Percentiles rank a stretch among this genome's conserved stretches.
phyloP scores from a whole-genome alignment of 2,888 invertebrate species.

The Dryobotodes eremita region DNA sequence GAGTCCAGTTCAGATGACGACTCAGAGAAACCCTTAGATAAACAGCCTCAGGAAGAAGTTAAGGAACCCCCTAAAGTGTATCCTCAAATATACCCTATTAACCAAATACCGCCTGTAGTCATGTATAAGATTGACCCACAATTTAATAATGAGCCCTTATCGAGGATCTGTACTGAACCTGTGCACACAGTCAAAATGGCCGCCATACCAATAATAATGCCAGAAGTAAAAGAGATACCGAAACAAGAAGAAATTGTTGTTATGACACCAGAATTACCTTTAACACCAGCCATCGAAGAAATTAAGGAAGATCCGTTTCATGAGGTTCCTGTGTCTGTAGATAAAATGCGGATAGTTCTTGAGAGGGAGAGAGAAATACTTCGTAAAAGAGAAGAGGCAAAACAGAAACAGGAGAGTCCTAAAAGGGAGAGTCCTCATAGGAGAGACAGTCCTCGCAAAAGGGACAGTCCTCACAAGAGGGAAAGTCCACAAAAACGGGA shows the following conservation, averaged over 20 bases:
- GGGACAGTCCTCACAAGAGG: constrained; percentile 66
- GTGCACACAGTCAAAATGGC: constrained; percentile 20
- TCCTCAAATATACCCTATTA: constrained; percentile 65
- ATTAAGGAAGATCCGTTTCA: constrained; percentile 49
- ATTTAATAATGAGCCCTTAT: constrained; percentile 73
- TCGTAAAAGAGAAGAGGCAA: constrained; percentile 64
- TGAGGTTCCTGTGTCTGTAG: constrained; percentile 33
- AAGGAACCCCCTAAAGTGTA: constrained; percentile 66
- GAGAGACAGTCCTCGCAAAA: constrained; percentile 66
- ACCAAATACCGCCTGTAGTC: constrained; percentile 77
- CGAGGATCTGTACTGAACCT: constrained; percentile 72
- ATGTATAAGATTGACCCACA: constrained; percentile 84
- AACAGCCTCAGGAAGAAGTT: constrained; percentile 65
- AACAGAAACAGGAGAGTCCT: constrained; percentile 66
- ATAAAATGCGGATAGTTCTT: constrained; percentile 49
- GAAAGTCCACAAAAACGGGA: constrained; percentile 62
- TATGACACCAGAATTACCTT: constrained; percentile 42
- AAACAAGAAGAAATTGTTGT: constrained; percentile 54
- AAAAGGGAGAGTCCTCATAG: constrained; percentile 67
- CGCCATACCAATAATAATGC: constrained; percentile 59
- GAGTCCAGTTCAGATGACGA: constrained; percentile 94
- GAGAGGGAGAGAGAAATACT: constrained; percentile 59
- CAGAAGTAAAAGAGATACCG: constrained; percentile 66
- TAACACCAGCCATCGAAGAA: constrained; percentile 52
- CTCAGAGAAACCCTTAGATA: constrained; percentile 73